A percentile compares a stretch with the other conserved stretches of the same genome.
Evolutionary conservation across 2,797 vertebrate genomes (phyloP).

Genomic region (Sciurus carolinensis): DNA sequence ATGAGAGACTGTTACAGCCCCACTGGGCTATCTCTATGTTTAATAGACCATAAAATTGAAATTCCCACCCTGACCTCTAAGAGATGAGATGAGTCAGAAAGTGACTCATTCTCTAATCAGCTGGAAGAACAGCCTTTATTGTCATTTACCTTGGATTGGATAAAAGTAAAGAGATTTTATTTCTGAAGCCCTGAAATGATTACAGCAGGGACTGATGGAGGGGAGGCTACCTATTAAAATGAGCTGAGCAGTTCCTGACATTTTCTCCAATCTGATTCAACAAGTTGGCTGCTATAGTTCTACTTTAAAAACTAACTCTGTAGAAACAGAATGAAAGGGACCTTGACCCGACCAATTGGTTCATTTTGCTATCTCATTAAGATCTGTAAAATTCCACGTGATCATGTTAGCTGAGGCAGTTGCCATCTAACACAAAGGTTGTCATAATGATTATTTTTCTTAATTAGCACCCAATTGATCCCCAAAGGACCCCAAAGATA

Average conservation of each 20-base stretch:
- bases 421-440: constrained; percentile 20
- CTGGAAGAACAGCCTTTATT: constrained; percentile 79
- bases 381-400: constrained; percentile 50
- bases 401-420: constrained; percentile 41
- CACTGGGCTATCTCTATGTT: constrained; percentile 69
- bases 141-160: constrained; percentile 72
- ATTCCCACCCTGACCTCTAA: constrained; percentile 77
- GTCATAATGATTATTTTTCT: constrained; percentile 42
- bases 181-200: constrained; percentile 47
- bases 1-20: constrained; percentile 41
- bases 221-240: neutral
- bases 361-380: constrained; percentile 69
- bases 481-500: constrained; percentile 36
- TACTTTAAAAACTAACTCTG: constrained; percentile 18
- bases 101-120: constrained; percentile 81
- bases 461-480: constrained; percentile 37
- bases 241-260: constrained; percentile 32
- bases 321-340: constrained; percentile 59
- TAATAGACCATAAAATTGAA: constrained; percentile 83
- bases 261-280: constrained; percentile 57
- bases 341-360: neutral
- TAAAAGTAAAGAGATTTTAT: constrained; percentile 75
- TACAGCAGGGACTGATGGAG: constrained; percentile 15
- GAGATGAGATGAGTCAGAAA: constrained; percentile 82
- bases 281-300: constrained; percentile 30